Evolutionary conservation across 2,113 vertebrate species (phyloP), one percentile per base, ranked within the genome.

Genomic region (Perca fluviatilis): DNA sequence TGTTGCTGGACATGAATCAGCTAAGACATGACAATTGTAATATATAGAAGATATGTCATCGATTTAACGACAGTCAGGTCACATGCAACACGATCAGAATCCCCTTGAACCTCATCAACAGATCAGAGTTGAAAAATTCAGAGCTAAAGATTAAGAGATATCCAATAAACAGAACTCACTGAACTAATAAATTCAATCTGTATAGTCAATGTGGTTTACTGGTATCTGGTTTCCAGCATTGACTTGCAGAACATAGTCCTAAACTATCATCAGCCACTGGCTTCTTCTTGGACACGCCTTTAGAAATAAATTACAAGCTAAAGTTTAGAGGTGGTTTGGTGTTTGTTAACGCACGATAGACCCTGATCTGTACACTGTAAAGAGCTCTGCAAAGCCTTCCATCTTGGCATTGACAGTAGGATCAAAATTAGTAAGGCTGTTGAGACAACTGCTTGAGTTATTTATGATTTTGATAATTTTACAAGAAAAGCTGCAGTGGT

Each of bases 401-500:
- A 10, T 43, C 3, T 40, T 40, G 18, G 9, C 33, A 30, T 4
- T 30, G 18, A 6, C 4, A 23, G 66, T 18, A 18, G 12, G 2
- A 54, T 43, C 11, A 40, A 43, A 0, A 1, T 13, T 46, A 33
- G 60, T 3, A 12, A n/a, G 9, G 57, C 40, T 19, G 18, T 78
- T 62, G 30, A 51, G 27, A 7, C 25, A 68, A 5, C 16, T n/a
- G 23, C 36, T 12, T 14, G 9, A 66, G n/a, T n/a, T 53, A 13
- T 51, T 72, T 53, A 49, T 62, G 49, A 73, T 62, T 70, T 57
- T 33, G 18, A 33, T 67, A 2, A 76, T 76, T 70, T 58, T 27
- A 18, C 11, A 21, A 6, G 16, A 47, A 16, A 75, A 33, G n/a
- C 47, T 47, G 53, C 49, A 33, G 54, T 10, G 9, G 73, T 68